A percentile compares a stretch with the other conserved stretches of the same genome.
phyloP scores from a whole-genome alignment of 2,888 invertebrate species.

The Protodeltote pygarga region DNA sequence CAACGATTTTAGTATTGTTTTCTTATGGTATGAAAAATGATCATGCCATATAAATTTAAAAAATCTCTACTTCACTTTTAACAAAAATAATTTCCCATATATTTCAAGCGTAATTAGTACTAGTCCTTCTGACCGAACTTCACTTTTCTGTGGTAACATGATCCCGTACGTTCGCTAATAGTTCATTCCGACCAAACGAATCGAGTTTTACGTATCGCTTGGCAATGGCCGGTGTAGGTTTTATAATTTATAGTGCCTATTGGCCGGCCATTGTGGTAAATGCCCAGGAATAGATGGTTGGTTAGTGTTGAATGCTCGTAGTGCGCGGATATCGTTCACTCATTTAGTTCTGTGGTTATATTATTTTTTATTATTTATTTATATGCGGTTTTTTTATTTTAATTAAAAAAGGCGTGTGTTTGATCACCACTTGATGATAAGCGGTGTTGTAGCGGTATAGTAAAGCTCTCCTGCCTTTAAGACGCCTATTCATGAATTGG shows the following conservation, averaged over 20 bases:
- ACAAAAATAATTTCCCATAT: too few relatives aligned
- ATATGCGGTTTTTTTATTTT: too few relatives aligned
- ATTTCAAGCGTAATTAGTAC: background rate
- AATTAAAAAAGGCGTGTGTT: too few relatives aligned
- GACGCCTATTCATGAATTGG: too few relatives aligned
- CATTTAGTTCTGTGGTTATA: background rate
- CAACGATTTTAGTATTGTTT: too few relatives aligned
- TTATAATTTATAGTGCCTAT: conserved; percentile 54
- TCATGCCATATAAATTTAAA: too few relatives aligned
- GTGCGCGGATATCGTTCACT: background rate
- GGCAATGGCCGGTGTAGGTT: conserved; percentile 59
- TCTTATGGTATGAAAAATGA: too few relatives aligned
- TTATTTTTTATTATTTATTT: too few relatives aligned
- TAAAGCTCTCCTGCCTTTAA: too few relatives aligned
- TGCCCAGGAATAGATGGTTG: conserved; percentile 1
- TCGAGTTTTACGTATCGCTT: conserved; percentile 75
- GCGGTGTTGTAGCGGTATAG: too few relatives aligned
- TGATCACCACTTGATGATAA: too few relatives aligned
- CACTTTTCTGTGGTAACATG: conserved; percentile 61
- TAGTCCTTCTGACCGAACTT: conserved; percentile 25
- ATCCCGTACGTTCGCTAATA: conserved; percentile 75
- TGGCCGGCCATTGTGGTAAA: conserved; percentile 33
- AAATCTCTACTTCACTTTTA: too few relatives aligned
- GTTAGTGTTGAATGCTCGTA: background rate
- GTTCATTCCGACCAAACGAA: conserved; percentile 71